These are phyloP conservation scores for Chironomus striatipennis DNA, from an alignment of 1,140 invertebrate species.

Conservation along the genomic window DNA sequence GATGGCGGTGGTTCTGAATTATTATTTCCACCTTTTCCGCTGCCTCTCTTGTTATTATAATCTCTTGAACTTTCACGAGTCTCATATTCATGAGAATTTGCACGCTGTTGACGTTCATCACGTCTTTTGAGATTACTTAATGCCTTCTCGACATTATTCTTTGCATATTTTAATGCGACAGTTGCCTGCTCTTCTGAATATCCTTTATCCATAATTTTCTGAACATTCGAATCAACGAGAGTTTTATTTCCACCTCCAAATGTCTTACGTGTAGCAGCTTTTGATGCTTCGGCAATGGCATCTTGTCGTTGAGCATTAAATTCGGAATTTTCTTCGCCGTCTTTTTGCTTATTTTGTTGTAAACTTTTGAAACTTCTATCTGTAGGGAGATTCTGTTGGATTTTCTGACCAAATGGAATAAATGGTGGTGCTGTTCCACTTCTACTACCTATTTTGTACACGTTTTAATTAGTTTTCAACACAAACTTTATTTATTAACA, in stretches of 20 bases:
- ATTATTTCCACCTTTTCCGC: constrained; percentile 45
- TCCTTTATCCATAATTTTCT: constrained; percentile 71
- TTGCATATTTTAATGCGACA: constrained; percentile 57
- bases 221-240: constrained; percentile 67
- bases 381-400: constrained; percentile 37
- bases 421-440: constrained; percentile 66
- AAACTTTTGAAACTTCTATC: constrained; percentile 65
- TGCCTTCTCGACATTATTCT: constrained; percentile 65
- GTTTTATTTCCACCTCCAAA: constrained; percentile 63
- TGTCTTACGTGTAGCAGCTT: constrained; percentile 66
- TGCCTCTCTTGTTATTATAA: constrained; percentile 33
- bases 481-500: not conserved
- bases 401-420: constrained; percentile 80
- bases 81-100: constrained; percentile 38
- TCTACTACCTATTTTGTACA: constrained; percentile 28
- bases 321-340: constrained; percentile 58
- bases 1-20: constrained; percentile 44
- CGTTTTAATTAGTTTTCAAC: not conserved
- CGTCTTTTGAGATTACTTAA: constrained; percentile 57
- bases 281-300: constrained; percentile 75
- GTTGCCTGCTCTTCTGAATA: constrained; percentile 69
- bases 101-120: constrained; percentile 33
- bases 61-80: constrained; percentile 41
- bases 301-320: constrained; percentile 78
- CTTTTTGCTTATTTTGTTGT: constrained; percentile 46